Evolutionary conservation across 2,797 vertebrate genomes (phyloP), one percentile per base, ranked within the genome.

Genomic region (Schizopygopsis malacanthus): DNA sequence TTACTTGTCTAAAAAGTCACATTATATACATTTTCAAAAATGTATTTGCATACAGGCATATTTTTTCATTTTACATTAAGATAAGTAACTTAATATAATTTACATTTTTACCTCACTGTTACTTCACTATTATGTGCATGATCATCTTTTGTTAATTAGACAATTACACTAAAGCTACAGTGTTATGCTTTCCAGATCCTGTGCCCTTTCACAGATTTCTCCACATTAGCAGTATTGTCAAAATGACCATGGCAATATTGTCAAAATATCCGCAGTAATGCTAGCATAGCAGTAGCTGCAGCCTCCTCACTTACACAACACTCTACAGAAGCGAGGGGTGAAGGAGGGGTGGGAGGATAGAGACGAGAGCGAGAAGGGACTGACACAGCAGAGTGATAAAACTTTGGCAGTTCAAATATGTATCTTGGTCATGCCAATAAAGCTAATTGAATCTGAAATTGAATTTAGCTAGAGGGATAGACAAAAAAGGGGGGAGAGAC

Each of bases 401-500:
- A 90, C 78, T 88, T 87, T 88, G 89, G 86, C 86, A 88, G 86
- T 83, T 82, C 86, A 90, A 88, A 90, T 90, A 90, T 90, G 87
- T 90, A 87, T 88, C 81, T 84, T 87, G 86, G 59, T 52, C 81
- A 87, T 73, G 84, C 86, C 87, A 90, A 87, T 90, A 86, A 88
- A 86, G 86, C 87, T 87, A 87, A 88, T 90, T 88, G 86, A 88
- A 88, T 87, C 86, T 88, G 89, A 90, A 90, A 88, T 86, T 87
- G 81, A 90, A 87, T 88, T 87, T 80, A 78, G 84, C 81, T 61
- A 69, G 79, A 54, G 78, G 65, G 33, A 86, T 37, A 15, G 22
- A 79, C 6, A 11, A 76, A 69, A 84, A 82, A 78, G 71, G 70
- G 59, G 25, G 54, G 15, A 45, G n/a, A 41, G 79, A 77, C 13